Conservation (phyloP, 2,888 invertebrate genomes). For the Brachynemurus nebulosus region DNA sequence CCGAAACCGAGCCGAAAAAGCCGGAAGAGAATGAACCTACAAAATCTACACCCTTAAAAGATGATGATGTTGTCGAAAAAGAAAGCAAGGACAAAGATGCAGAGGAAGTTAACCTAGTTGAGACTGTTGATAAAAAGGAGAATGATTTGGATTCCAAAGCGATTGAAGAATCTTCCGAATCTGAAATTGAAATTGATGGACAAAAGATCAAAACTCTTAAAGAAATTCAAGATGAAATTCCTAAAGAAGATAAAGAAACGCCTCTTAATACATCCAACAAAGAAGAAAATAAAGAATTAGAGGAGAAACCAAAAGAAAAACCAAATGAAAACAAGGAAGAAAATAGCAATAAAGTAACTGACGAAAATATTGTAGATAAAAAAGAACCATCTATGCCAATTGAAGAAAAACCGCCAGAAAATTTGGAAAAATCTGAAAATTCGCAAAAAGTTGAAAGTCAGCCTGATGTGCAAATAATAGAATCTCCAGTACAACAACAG, state of each 20-base stretch:
- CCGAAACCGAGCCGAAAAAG: slow-evolving; percentile 24
- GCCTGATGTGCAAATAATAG: not conserved
- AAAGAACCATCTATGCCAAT: too few species aligned
- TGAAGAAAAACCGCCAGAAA: slow-evolving; percentile 12
- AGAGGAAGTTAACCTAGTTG: slow-evolving; percentile 14
- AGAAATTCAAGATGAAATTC: slow-evolving; percentile 25
- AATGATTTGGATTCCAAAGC: slow-evolving; percentile 12
- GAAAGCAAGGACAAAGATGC: slow-evolving; percentile 10
- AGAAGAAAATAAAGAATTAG: too few species aligned
- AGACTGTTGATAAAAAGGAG: slow-evolving; percentile 23
- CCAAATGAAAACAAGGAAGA: too few species aligned
- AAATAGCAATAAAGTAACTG: too few species aligned
- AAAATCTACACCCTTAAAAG: slow-evolving; percentile 17
- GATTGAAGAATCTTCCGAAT: slow-evolving; percentile 30
- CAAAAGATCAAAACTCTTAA: slow-evolving; percentile 32
- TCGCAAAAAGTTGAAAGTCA: not conserved
- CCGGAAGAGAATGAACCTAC: slow-evolving; percentile 27
- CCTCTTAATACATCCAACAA: not conserved
- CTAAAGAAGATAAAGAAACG: slow-evolving; percentile 8
- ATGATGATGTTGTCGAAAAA: not conserved
- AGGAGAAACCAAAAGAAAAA: slow-evolving; percentile 2
- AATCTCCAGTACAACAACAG: not conserved
- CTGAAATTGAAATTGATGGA: slow-evolving; percentile 33
- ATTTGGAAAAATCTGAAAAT: not conserved
- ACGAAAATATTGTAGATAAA: slow-evolving; percentile 7